Percentiles rank a stretch among this genome's conserved stretches.
phyloP scores from a whole-genome alignment of 2,113 vertebrate species.

The Aix galericulata region DNA sequence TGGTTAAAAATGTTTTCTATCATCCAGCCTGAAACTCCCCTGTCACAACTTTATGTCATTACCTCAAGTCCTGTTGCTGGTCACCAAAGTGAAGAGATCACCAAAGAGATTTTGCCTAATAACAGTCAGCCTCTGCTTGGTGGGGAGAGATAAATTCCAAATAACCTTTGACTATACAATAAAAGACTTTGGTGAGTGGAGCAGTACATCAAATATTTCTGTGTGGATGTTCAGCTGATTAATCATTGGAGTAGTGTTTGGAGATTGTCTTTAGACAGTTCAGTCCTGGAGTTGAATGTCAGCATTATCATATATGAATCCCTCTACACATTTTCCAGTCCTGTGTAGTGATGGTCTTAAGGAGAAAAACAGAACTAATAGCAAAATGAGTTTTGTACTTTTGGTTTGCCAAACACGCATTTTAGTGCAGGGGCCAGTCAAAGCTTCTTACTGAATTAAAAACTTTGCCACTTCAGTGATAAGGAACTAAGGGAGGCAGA shows the following conservation, averaged over 20 bases:
- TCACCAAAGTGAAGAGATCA: neutral
- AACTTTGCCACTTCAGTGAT: neutral
- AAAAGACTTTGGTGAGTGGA: neutral
- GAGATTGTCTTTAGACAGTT: constrained; percentile 29
- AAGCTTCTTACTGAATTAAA: neutral
- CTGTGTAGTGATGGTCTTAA: neutral
- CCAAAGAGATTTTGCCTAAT: neutral
- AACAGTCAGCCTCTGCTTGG: neutral
- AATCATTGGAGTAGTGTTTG: constrained; percentile 26
- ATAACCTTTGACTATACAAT: constrained; percentile 19
- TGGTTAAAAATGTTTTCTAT: neutral
- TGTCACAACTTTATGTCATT: neutral
- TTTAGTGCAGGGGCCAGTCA: neutral
- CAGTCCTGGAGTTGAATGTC: constrained; percentile 13
- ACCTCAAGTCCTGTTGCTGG: neutral
- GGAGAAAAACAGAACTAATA: neutral
- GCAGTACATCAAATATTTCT: constrained; percentile 41
- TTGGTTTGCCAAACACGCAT: neutral
- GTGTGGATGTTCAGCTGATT: constrained; percentile 3
- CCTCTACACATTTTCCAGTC: neutral
- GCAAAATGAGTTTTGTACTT: neutral
- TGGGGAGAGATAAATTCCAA: neutral
- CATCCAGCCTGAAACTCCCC: neutral
- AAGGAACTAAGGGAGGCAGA: neutral
- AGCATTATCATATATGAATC: constrained; percentile 44